These are phyloP conservation scores for Antennarius maculatus DNA, from an alignment of 2,797 vertebrate species.

Conservation along the genomic window DNA sequence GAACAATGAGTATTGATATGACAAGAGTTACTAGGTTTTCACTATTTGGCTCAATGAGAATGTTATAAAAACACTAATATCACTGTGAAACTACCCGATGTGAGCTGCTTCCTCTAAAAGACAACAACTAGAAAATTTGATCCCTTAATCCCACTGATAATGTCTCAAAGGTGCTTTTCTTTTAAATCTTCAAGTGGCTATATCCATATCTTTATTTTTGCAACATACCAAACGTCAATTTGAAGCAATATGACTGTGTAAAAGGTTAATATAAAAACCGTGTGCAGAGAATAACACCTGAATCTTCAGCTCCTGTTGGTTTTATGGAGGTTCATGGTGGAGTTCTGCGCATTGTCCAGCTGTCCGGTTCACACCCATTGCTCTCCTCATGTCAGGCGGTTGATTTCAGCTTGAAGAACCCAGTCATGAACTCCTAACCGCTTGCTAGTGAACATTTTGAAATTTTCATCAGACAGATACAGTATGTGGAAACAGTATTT, in stretches of 20 bases:
- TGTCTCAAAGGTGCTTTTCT: too few species aligned
- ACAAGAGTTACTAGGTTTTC: background rate
- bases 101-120: background rate
- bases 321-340: background rate
- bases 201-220: too few species aligned
- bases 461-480: background rate
- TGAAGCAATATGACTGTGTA: too few species aligned
- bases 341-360: background rate
- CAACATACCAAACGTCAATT: background rate
- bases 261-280: too few species aligned
- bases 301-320: background rate
- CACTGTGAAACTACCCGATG: background rate
- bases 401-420: background rate
- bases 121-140: too few species aligned
- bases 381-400: background rate
- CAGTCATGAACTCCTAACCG: background rate
- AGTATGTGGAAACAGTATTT: background rate
- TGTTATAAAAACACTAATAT: background rate
- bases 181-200: too few species aligned
- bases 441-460: too few species aligned
- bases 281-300: background rate
- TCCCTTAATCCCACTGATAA: too few species aligned
- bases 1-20: background rate
- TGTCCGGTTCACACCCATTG: background rate
- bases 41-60: background rate